Evolutionary conservation across 2,797 vertebrate genomes (phyloP), one percentile per base, ranked within the genome.

Genomic region (Pipistrellus kuhlii): DNA sequence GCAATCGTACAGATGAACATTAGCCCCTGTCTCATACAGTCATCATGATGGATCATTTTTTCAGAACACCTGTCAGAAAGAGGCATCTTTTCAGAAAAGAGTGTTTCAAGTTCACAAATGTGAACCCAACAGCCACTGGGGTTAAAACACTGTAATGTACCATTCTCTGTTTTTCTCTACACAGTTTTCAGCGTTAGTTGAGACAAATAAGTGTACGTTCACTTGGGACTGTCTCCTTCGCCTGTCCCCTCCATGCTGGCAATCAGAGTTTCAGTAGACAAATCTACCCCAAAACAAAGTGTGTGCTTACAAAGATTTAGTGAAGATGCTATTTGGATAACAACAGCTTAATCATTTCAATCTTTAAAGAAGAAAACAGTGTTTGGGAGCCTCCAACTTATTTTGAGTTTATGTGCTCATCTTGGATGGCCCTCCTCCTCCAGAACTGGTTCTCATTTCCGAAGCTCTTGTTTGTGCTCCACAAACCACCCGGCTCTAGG

Each of bases 331-430:
- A 32, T 94, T 2, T 86, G n/a, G 90, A 66, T 81, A 69, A 92
- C 6, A 17, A 93, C 6, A 88, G 53, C 48, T 90, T 38, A 93
- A 80, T 46, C 75, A 48, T 92, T 93, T 53, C 85, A 76, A 14
- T 51, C 95, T 97, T 96, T 35, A 30, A 91, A 92, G 69, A 89
- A 91, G 3, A 53, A 48, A 69, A 66, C 12, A 23, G 82, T 44
- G 96, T 95, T 59, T 80, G 46, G 88, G 95, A 96, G 35, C 51
- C 85, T 94, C 53, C 64, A 68, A 68, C 77, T 93, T 93, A 88
- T 73, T 20, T 94, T 14, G 25, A 85, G 75, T 84, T 95, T 89
- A 68, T 93, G 94, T 86, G 96, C 35, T 93, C 75, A 30, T 72
- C 1, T 1, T 85, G n/a, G 66, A 88, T 10, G 23, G 83, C 25